Base-by-base conservation (phyloP, 2,797 vertebrate genomes). In the Scarus forsteni region DNA sequence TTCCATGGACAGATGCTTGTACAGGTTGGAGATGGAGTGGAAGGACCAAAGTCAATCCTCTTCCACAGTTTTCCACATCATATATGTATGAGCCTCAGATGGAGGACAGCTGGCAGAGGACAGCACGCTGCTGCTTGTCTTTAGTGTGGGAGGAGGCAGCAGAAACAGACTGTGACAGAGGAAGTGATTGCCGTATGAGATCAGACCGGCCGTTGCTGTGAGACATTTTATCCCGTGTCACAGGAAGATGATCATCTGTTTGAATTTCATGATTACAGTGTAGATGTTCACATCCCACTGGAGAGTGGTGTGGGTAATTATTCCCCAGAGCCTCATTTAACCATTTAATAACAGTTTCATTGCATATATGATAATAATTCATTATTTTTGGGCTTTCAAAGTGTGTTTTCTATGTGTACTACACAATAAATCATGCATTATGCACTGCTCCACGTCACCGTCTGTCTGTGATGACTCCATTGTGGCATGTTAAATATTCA, bases 31-130 rank as follows among this genome's bases (percentile, higher is more conserved):
- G 55, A 64, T 42, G 39, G 39, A 62, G 39, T 18, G 56, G 43
- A 73, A 80, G 64, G 71, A 18, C 58, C 3, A 3, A 42, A 16
- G 39, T 27, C 11, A 46, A 63, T 35, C 34, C 39, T 27, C 18
- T 1, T 80, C 38, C 63, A 65, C 40, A 54, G 68, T 61, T 51
- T 72, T 59, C 73, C 35, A 49, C 40, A 60, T 68, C 60, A 50
- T 49, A 50, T 38, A 66, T 66, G 50, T 60, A 52, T 55, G 57
- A 45, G 58, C 66, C 53, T 84, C 35, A 75, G 77, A 85, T 75
- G 43, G 81, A 75, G 65, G 73, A 74, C 80, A 85, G 85, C 77
- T 85, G 80, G 80, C 72, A 49, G 61, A 75, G 72, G 81, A 77
- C 62, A 45, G 60, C 48, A 70, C 70, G 52, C 56, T 55, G 66